Base-by-base conservation (phyloP, 2,113 vertebrate genomes). In the Sander lucioperca region DNA sequence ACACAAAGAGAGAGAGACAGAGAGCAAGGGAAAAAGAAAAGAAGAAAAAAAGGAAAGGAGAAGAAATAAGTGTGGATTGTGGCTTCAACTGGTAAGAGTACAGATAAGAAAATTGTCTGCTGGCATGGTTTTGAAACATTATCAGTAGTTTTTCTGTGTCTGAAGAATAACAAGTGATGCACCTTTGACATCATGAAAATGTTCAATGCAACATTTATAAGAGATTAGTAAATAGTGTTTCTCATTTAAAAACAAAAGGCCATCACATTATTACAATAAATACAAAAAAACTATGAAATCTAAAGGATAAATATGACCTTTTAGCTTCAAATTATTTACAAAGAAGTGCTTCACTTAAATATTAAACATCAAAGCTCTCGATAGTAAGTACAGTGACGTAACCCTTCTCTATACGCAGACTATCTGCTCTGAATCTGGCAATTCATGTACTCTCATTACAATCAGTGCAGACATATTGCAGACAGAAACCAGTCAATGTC, bases 161-260 rank as follows among this genome's bases (percentile, higher is more conserved):
- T 87, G 75, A 82, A 92, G 54, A 93, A 87, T 88, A 95, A 91
- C 87, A 92, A 94, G 69, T 43, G 56, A 83, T 86, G 80, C 56
- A 88, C 74, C 76, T 82, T 83, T 88, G 87, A 88, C 83, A 89
- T 79, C 56, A 74, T 70, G 58, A 77, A 77, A 81, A 74, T 74
- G 50, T 77, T 74, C 56, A 84, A 51, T 79, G 45, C 50, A 57
- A 51, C 59, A 58, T 71, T 67, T 79, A 68, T 80, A 51, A 71
- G 77, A 70, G 59, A 56, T 56, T 18, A 48, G 61, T 80, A 65
- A 84, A 74, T 74, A 83, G 82, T 88, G 75, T n/a, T 63, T 77
- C 74, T 80, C 51, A 69, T 66, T 57, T 53, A 39, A 79, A 86
- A 79, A 74, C 56, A 82, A 61, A 82, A 76, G 30, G 56, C 50